Conservation (phyloP, 1,140 invertebrate species). For the Philotrypesis tridentata region DNA sequence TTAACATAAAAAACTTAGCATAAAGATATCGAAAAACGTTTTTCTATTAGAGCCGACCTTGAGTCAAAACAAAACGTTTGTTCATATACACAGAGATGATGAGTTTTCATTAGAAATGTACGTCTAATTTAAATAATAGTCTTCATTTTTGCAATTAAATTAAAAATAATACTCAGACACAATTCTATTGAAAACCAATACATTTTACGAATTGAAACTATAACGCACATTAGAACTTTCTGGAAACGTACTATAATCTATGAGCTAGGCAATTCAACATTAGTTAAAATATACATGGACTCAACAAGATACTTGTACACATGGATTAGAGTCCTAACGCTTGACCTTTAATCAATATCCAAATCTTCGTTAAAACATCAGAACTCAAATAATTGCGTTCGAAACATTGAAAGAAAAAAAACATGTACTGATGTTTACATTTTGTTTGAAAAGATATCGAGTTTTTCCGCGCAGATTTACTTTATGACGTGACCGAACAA, state of each 20-base stretch:
- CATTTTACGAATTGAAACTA: slow-evolving; percentile 56
- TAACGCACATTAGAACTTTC: slow-evolving; percentile 62
- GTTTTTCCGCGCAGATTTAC: not conserved
- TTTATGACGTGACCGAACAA: not conserved
- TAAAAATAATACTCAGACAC: slow-evolving; percentile 21
- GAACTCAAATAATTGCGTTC: not conserved
- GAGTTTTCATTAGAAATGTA: not conserved
- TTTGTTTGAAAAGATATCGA: not conserved
- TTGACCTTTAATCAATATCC: slow-evolving; percentile 30
- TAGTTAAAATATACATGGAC: slow-evolving; percentile 61
- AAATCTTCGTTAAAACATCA: not conserved
- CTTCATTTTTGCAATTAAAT: not conserved
- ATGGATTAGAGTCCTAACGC: slow-evolving; percentile 56
- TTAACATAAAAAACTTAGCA: not conserved
- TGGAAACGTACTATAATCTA: slow-evolving; percentile 65
- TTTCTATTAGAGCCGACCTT: not conserved
- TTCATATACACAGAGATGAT: not conserved
- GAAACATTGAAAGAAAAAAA: not conserved
- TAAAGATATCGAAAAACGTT: not conserved
- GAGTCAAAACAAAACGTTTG: not conserved
- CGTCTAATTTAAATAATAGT: not conserved
- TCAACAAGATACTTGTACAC: not conserved
- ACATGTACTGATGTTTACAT: not conserved
- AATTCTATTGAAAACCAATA: slow-evolving; percentile 69
- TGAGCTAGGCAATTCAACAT: slow-evolving; percentile 71